Conservation (phyloP, 2,797 vertebrate genomes). For the Coluber constrictor region DNA sequence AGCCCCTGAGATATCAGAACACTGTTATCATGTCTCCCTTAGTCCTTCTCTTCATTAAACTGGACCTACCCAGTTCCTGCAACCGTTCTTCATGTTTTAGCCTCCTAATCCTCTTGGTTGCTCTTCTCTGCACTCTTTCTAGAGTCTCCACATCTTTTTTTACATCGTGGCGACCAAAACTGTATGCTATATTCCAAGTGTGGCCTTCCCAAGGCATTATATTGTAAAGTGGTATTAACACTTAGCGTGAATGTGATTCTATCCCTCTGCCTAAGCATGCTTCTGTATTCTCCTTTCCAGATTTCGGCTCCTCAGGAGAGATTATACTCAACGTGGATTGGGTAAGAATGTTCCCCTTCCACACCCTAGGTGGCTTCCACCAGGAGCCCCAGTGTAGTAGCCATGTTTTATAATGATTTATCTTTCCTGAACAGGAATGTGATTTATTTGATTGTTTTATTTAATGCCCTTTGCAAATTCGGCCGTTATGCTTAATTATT, state of each 20-base stretch:
- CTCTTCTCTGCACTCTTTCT: no score
- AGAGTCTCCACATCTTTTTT: no score
- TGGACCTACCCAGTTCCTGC: no score
- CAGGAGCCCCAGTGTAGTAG: neutral
- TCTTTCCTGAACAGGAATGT: neutral
- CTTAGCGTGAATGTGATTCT: neutral
- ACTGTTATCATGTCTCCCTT: no score
- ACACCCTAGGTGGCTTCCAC: neutral
- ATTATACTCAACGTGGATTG: conserved; percentile 90
- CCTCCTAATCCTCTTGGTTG: no score
- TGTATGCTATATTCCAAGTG: no score
- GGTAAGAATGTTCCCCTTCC: conserved; percentile 69
- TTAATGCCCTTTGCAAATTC: neutral
- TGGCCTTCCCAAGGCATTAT: no score
- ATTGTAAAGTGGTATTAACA: neutral
- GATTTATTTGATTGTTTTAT: neutral
- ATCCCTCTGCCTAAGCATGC: neutral
- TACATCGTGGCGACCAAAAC: no score
- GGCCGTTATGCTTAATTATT: neutral
- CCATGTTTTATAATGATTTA: neutral
- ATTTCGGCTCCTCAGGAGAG: conserved; percentile 90
- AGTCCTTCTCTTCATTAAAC: no score
- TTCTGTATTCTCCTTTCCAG: conserved; percentile 58
- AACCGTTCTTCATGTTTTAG: no score
- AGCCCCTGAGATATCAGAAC: no score